Percentiles rank a stretch among this genome's conserved stretches.
These are phyloP conservation scores for Caenorhabditis briggsae DNA, from an alignment of 1,140 invertebrate genomes.

Conservation along the genomic window DNA sequence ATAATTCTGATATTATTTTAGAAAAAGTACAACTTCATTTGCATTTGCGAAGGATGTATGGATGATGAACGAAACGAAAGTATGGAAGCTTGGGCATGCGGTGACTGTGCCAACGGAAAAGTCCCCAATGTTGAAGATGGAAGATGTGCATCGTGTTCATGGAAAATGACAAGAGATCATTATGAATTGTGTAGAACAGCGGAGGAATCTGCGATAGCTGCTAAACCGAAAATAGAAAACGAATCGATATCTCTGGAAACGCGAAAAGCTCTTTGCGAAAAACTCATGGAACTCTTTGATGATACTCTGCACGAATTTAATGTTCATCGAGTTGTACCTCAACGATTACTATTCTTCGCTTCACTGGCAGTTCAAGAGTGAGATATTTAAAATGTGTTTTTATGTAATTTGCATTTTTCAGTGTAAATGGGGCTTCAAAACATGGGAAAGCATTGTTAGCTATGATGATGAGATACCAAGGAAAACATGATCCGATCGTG, in stretches of 20 bases:
- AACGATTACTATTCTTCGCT: not conserved
- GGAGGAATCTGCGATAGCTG: constrained; percentile 53
- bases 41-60: constrained; percentile 63
- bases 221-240: constrained; percentile 13
- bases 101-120: constrained; percentile 50
- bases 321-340: constrained; percentile 44
- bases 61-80: constrained; percentile 60
- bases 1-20: constrained; percentile 28
- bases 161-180: constrained; percentile 26
- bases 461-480: not conserved
- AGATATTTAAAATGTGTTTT: not conserved
- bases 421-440: not conserved
- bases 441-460: not conserved
- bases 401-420: not conserved
- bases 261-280: constrained; percentile 31
- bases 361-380: not conserved
- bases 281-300: constrained; percentile 48
- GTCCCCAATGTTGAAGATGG: not conserved
- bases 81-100: constrained; percentile 61
- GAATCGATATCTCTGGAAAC: constrained; percentile 49
- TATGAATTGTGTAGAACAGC: constrained; percentile 56
- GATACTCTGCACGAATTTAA: constrained; percentile 43
- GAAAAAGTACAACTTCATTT: constrained; percentile 65
- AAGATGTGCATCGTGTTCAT: constrained; percentile 3
- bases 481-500: not conserved